These are phyloP conservation scores for Halichoerus grypus DNA, from an alignment of 2,113 vertebrate species.

Conservation along the genomic window DNA sequence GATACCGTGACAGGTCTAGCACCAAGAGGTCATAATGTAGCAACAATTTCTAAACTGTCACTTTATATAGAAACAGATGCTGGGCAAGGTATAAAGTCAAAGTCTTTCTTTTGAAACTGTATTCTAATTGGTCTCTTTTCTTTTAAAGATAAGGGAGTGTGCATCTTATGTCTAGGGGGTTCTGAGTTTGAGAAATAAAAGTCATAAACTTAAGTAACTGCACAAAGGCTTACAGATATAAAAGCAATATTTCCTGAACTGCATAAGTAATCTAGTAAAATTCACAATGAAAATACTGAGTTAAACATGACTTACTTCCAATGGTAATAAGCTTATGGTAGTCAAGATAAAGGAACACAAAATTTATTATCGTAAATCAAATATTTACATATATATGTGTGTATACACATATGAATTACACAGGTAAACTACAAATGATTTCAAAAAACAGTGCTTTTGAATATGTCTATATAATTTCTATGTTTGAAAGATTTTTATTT, in stretches of 20 bases:
- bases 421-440: neutral
- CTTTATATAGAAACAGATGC: neutral
- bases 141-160: neutral
- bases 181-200: conserved; percentile 12
- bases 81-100: neutral
- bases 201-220: neutral
- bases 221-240: neutral
- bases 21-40: neutral
- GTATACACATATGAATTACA: neutral
- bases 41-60: neutral
- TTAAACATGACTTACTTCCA: neutral
- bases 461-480: neutral
- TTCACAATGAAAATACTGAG: neutral
- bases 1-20: neutral
- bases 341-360: neutral
- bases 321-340: neutral
- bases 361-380: neutral
- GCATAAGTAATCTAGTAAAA: neutral
- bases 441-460: neutral
- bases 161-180: neutral
- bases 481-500: conserved; percentile 31
- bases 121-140: conserved; percentile 14
- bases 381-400: neutral
- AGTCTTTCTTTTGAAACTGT: conserved; percentile 42
- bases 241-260: neutral